These are phyloP conservation scores for Erpobdella octoculata DNA, from an alignment of 2,888 invertebrate species.

Conservation along the genomic window DNA sequence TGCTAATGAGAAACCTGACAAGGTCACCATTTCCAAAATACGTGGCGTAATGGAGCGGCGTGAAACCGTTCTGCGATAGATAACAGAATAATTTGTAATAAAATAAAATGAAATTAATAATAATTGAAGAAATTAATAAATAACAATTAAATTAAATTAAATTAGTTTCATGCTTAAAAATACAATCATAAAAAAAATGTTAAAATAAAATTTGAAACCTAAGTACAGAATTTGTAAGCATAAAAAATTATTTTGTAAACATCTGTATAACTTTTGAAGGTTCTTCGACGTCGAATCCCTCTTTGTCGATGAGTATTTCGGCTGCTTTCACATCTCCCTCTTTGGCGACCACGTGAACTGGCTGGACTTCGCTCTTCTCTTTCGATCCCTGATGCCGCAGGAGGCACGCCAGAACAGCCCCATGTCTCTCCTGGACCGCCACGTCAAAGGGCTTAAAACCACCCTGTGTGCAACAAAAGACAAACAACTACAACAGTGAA, in stretches of 20 bases:
- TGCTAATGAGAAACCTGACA: not conserved
- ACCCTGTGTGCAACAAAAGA: not conserved
- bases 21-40: not conserved
- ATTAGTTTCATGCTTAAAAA: too few relatives aligned
- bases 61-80: conserved; percentile 9
- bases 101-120: too few relatives aligned
- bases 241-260: not conserved
- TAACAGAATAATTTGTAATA: too few relatives aligned
- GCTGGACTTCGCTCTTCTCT: not conserved
- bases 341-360: conserved; percentile 8
- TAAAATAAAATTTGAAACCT: too few relatives aligned
- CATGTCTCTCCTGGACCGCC: not conserved
- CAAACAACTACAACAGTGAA: too few relatives aligned
- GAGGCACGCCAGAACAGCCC: not conserved
- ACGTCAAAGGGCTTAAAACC: conserved; percentile 6
- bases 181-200: too few relatives aligned
- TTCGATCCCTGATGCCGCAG: not conserved
- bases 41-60: conserved; percentile 5
- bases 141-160: too few relatives aligned
- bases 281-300: conserved; percentile 8
- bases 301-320: not conserved
- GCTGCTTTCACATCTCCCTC: conserved; percentile 8
- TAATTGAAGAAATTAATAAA: too few relatives aligned
- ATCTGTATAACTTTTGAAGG: not conserved
- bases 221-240: not conserved